Conservation (phyloP, 2,797 vertebrate species). For the Urophycis tenuis region DNA sequence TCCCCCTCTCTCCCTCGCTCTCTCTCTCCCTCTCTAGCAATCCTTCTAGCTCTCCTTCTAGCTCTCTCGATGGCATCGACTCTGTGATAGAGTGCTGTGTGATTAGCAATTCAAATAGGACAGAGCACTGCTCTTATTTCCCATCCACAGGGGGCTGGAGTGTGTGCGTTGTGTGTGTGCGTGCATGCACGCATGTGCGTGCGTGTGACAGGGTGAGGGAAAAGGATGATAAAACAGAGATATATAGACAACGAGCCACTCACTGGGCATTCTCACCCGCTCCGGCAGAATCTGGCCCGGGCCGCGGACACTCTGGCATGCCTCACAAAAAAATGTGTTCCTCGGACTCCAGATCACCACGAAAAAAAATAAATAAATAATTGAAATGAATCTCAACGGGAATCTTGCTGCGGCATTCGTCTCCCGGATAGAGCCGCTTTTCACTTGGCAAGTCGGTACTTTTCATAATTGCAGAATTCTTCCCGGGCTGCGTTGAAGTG, state of each 20-base stretch:
- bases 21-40: conserved; percentile 3
- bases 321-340: not conserved
- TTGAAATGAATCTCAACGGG: not conserved
- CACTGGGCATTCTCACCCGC: not conserved
- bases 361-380: not conserved
- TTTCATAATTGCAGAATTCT: not conserved
- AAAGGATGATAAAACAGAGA: conserved; percentile 38
- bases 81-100: conserved; percentile 23
- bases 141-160: conserved; percentile 43
- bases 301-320: too few relatives aligned
- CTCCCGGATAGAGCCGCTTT: not conserved
- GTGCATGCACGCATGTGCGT: conserved; percentile 18
- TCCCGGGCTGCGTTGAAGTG: not conserved
- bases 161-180: conserved; percentile 35
- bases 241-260: conserved; percentile 44
- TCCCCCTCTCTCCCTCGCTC: not conserved
- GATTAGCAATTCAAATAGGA: conserved; percentile 64
- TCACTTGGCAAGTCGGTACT: not conserved
- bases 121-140: conserved; percentile 45
- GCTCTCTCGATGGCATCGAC: conserved; percentile 19
- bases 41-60: conserved; percentile 31
- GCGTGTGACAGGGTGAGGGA: conserved; percentile 30
- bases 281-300: not conserved
- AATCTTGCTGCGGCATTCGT: not conserved
- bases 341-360: not conserved